Evolutionary conservation across 2,888 invertebrate species (phyloP).

Genomic region (Drosophila paramelanica): DNA sequence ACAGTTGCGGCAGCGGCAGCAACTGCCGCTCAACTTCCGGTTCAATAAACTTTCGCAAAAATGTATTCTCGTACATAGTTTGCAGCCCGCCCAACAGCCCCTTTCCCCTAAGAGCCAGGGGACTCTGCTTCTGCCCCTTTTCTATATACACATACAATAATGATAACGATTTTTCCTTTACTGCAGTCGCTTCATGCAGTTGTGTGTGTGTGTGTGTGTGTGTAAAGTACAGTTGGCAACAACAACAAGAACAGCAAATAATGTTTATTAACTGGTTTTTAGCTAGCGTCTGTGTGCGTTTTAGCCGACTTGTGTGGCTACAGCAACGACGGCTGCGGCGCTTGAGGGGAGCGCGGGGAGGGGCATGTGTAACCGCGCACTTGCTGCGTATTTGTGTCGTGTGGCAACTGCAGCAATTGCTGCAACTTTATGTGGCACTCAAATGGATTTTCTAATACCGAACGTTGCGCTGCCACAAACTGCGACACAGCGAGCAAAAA

Average conservation of each 20-base stretch:
- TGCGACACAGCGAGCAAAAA: constrained; percentile 19
- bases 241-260: constrained; percentile 60
- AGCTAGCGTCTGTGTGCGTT: constrained; percentile 38
- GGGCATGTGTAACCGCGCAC: constrained; percentile 32
- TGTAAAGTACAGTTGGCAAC: constrained; percentile 20
- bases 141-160: constrained; percentile 58
- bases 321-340: background rate
- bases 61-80: constrained; percentile 68
- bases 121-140: background rate
- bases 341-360: background rate
- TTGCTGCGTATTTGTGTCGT: constrained; percentile 55
- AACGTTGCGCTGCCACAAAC: constrained; percentile 12
- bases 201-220: constrained; percentile 26
- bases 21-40: constrained; percentile 69
- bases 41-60: constrained; percentile 76
- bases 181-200: constrained; percentile 45
- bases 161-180: constrained; percentile 74
- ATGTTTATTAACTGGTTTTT: constrained; percentile 71
- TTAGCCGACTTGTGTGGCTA: constrained; percentile 32
- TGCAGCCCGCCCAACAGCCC: constrained; percentile 8
- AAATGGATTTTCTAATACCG: constrained; percentile 55
- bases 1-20: constrained; percentile 46
- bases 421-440: constrained; percentile 37
- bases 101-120: background rate
- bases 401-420: constrained; percentile 48